Base-by-base conservation (phyloP, 2,888 invertebrate species). In the Cryptocephalus primarius region DNA sequence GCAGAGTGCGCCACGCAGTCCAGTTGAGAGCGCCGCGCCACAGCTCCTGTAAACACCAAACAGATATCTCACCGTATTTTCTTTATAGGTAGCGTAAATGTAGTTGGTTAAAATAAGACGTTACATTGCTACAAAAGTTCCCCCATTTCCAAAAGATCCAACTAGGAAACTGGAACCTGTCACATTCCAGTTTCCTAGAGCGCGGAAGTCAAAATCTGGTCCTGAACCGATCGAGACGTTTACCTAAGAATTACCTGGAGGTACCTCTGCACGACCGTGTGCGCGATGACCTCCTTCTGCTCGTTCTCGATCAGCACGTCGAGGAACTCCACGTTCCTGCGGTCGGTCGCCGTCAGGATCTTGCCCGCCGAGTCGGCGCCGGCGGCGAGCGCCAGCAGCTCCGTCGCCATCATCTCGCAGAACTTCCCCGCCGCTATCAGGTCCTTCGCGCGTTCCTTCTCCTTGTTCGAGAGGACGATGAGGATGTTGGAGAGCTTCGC, bases 301-400 rank as follows among this genome's bases (percentile, higher is more conserved):
- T 99, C 97, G 66, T 95, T 94, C 71, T 99, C 97, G 58, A 99
- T 99, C 39, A 99, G 77, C 0, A 96, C 91, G 67, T 97, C 96
- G 52, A 96, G 76, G 71, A 96, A 93, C 63, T 95, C 96, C 13
- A 91, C 86, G 65, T 92, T 95, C 48, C 93, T 77, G 55, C 89
- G 82, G 69, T 99, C 99, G 43, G 93, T 90, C 42, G 99, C 92
- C 45, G 95, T 93, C 38, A 99, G 78, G 50, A 99, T 85, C 60
- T 90, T 81, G 0, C 94, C 95, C 1, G 97, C 93, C 4, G 93
- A 94, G 72, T 95, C 92, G 0, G 90, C 85, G 8, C 92, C 92
- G 2, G 95, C 91, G 0, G 95, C 94, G 43, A 97, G 74, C 0
- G 95, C 92, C 50, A 97, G 70, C 48, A 99, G 71, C 64, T 99